Base-by-base conservation (phyloP, 1,140 invertebrate species). In the Brachystomella parvula region DNA sequence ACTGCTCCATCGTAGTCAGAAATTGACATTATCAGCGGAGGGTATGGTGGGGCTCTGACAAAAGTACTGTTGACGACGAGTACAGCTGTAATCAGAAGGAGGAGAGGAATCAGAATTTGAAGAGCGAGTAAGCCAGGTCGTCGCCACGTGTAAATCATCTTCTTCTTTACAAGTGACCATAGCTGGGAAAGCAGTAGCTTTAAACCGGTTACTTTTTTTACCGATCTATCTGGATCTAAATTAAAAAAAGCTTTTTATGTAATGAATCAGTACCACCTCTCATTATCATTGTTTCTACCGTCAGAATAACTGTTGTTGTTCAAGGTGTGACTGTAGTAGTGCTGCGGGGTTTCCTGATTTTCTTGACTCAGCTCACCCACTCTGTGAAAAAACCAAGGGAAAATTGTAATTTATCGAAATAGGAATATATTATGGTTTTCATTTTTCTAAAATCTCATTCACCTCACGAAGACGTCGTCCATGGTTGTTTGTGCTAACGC, bases 391-490 rank as follows among this genome's bases (percentile, higher is more conserved):
- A 12, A n/a, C n/a, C 9, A 12, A 44, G n/a, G 9, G n/a, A 44
- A 44, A 44, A 12, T 62, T 21, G 15, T 15, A 17, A 61, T 47
- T n/a, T 61, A 26, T 2, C 12, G 26, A 32, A 61, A 35, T 32
- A 35, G 2, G 2, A 61, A 2, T 33, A 61, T 24, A 3, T 3
- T 29, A 58, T 58, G 12, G 12, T 12, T 30, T 58, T 58, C n/a
- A n/a, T n/a, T n/a, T n/a, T n/a, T n/a, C n/a, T n/a, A 21, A n/a
- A 60, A 39, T 47, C n/a, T 56, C 58, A 9, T n/a, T 26, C n/a
- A 89, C 88, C 86, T 88, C 26, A 92, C 75, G 75, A 93, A 93
- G 3, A 94, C 89, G 79, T 93, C 89, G 76, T 94, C 90, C 73
- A 94, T 81, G 0, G 90, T 92, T 12, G 89, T 89, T 1, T 89